Evolutionary conservation across 2,888 invertebrate genomes (phyloP).

Genomic region (Hydriomena furcata): DNA sequence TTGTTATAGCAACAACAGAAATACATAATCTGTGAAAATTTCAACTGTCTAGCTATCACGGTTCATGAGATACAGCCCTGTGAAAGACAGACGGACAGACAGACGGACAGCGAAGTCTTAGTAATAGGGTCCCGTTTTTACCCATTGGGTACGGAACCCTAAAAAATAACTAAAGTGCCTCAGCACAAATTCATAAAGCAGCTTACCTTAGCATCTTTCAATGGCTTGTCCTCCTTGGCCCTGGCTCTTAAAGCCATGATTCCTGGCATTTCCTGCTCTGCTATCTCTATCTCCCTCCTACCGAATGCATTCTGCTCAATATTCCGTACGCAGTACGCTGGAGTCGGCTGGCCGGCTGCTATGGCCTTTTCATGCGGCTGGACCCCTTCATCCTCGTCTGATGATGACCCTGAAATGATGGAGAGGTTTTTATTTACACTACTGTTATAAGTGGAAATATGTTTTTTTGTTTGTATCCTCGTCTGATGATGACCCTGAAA

Average conservation of each 20-base stretch:
- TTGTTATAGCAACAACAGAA: too few relatives aligned
- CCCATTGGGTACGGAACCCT: too few relatives aligned
- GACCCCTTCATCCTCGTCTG: conserved; percentile 93
- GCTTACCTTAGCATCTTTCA: conserved; percentile 96
- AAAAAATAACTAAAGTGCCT: too few relatives aligned
- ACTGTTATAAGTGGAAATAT: too few relatives aligned
- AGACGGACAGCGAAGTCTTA: too few relatives aligned
- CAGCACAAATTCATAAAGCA: too few relatives aligned
- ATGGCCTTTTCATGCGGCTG: conserved; percentile 97
- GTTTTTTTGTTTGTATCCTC: too few relatives aligned
- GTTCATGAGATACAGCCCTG: too few relatives aligned
- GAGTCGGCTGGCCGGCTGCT: conserved; percentile 91
- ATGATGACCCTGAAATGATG: conserved; percentile 89
- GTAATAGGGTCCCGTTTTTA: too few relatives aligned
- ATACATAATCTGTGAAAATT: too few relatives aligned
- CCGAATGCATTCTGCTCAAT: conserved; percentile 97
- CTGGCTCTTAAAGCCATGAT: conserved; percentile 97
- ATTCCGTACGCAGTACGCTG: conserved; percentile 97
- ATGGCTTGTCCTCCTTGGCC: conserved; percentile 96
- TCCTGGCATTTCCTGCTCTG: conserved; percentile 99
- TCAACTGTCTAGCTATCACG: too few relatives aligned
- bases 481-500: conserved; percentile 94
- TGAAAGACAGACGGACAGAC: too few relatives aligned
- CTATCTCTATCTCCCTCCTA: conserved; percentile 97
- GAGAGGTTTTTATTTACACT: conserved; percentile 21